Evolutionary conservation across 2,888 invertebrate species (phyloP), one percentile per base, ranked within the genome.

Genomic region (Diplolepis rosae): DNA sequence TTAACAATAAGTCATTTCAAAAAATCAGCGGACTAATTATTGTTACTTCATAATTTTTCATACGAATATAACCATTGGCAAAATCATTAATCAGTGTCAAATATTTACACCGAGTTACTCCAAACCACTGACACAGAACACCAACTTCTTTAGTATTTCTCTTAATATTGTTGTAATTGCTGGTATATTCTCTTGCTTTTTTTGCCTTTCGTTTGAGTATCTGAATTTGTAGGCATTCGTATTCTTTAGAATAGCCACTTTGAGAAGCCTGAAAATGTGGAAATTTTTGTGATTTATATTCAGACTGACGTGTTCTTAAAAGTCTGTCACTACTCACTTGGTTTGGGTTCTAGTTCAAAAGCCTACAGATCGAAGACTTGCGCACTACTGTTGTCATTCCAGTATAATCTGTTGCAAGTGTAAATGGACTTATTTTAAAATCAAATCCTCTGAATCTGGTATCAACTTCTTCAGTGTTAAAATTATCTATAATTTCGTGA

Each of bases 51-150:
- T n/a, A n/a, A n/a, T n/a, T n/a, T n/a, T n/a, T n/a, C n/a, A n/a
- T n/a, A n/a, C n/a, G n/a, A n/a, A n/a, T n/a, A n/a, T n/a, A n/a
- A n/a, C n/a, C n/a, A n/a, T n/a, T n/a, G n/a, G n/a, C n/a, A n/a
- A n/a, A n/a, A n/a, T n/a, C n/a, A n/a, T n/a, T n/a, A n/a, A n/a
- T n/a, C n/a, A n/a, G n/a, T n/a, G n/a, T n/a, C n/a, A n/a, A n/a
- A n/a, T n/a, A n/a, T n/a, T n/a, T n/a, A n/a, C n/a, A n/a, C n/a
- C n/a, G n/a, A n/a, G n/a, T 13, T 54, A 66, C 18, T 6, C 27
- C 9, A 30, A 66, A 65, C 66, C 39, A 70, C 27, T 65, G 69
- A 42, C 69, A 75, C 9, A 75, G 27, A n/a, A 72, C 72, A 2
- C 65, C 70, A 7, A 75, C 42, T 0, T 30, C 30, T 18, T 69